Evolutionary conservation across 2,888 invertebrate species (phyloP).

Genomic region (Trachelus troglodyta): DNA sequence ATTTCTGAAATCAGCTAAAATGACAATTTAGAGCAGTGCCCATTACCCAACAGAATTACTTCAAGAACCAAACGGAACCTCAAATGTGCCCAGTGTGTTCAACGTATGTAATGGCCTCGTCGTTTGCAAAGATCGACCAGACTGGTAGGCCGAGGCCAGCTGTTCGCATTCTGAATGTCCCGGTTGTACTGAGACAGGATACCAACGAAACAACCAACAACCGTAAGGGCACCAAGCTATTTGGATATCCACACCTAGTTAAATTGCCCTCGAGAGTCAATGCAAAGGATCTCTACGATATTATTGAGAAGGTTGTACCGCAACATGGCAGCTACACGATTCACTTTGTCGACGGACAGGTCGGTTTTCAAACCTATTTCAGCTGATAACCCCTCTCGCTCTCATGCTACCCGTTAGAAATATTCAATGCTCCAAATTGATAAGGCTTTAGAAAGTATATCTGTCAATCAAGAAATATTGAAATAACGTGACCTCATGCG

Average conservation of each 20-base stretch:
- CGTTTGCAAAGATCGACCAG: conserved; percentile 60
- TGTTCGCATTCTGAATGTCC: conserved; percentile 68
- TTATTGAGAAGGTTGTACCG: conserved; percentile 67
- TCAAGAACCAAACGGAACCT: conserved; percentile 54
- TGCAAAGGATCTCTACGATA: conserved; percentile 67
- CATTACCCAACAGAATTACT: conserved; percentile 59
- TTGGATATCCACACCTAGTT: conserved; percentile 71
- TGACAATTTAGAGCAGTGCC: conserved; percentile 48
- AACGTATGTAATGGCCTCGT: conserved; percentile 47
- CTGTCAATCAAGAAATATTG: no score
- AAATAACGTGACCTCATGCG: background rate
- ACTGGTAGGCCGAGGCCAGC: conserved; percentile 57
- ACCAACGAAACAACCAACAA: conserved; percentile 67
- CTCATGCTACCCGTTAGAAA: no score
- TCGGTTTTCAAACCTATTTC: conserved; percentile 34
- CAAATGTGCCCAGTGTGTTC: conserved; percentile 55
- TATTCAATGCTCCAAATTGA: background rate
- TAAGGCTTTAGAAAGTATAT: background rate
- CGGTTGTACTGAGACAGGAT: conserved; percentile 70
- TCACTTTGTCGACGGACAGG: conserved; percentile 71
- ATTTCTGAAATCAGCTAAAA: conserved; percentile 51
- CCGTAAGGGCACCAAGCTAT: conserved; percentile 63
- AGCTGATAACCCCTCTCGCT: background rate
- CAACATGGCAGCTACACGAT: conserved; percentile 67
- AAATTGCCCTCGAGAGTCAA: conserved; percentile 69